phyloP scores from a whole-genome alignment of 2,113 vertebrate genomes.

The Vidua chalybeata region DNA sequence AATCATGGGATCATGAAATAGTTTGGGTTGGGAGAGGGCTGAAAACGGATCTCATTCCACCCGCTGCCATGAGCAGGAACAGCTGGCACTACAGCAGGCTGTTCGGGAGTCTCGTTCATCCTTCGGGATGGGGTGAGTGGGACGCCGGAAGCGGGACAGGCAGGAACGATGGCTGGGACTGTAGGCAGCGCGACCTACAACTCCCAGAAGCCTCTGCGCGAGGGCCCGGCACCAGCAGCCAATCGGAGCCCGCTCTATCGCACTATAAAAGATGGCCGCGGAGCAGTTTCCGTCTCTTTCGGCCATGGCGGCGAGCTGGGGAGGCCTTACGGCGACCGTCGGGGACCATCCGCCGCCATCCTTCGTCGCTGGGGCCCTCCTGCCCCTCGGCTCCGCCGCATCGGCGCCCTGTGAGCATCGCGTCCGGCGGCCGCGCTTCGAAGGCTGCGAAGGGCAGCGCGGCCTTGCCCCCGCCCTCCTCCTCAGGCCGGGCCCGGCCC shows the following conservation, averaged over 20 bases:
- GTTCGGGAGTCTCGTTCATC: no score
- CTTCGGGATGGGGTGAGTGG: no score
- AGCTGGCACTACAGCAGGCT: no score
- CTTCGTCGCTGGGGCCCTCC: neutral
- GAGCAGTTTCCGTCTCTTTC: accelerated
- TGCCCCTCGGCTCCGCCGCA: neutral
- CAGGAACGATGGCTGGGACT: accelerated
- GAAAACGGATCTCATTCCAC: neutral
- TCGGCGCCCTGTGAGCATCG: neutral
- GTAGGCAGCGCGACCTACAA: neutral
- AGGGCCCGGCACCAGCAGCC: neutral
- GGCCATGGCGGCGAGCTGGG: accelerated
- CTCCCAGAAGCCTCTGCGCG: slow-evolving; percentile 12
- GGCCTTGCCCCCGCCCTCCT: neutral
- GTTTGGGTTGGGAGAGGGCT: neutral
- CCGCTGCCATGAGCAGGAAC: neutral
- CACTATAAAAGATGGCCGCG: accelerated
- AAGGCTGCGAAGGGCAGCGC: neutral
- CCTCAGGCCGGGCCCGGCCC: no score
- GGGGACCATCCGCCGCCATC: neutral
- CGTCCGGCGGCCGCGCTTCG: neutral
- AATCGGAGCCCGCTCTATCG: neutral
- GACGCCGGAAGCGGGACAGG: accelerated
- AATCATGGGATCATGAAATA: neutral
- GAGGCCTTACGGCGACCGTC: accelerated